These are phyloP conservation scores for Abscondita cerata DNA, from an alignment of 2,888 invertebrate genomes.

Conservation along the genomic window DNA sequence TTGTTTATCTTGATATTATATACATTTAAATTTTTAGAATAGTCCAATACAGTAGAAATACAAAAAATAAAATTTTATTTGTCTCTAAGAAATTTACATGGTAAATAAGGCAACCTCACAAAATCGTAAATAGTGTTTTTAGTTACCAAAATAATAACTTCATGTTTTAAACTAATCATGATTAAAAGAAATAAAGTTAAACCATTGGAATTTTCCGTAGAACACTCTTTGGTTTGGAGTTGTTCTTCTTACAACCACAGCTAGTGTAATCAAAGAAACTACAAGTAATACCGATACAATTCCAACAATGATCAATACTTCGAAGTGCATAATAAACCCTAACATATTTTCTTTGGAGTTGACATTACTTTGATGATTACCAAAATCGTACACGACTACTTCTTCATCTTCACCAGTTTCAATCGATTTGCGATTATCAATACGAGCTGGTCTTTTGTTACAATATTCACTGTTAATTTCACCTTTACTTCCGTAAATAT, in stretches of 20 bases:
- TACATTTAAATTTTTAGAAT: no score
- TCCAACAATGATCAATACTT: constrained; percentile 1
- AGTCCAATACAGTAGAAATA: no score
- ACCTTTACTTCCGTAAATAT: constrained; percentile 41
- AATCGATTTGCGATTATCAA: neutral
- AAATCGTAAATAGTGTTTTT: no score
- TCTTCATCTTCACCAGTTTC: neutral
- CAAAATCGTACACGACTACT: neutral
- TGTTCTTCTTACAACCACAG: constrained; percentile 5
- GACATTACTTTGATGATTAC: neutral
- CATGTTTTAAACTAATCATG: no score
- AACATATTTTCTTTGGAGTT: neutral
- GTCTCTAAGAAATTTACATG: no score
- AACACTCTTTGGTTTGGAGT: neutral
- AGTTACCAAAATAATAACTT: no score
- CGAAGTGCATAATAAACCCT: constrained; percentile 1
- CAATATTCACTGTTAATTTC: constrained; percentile 20
- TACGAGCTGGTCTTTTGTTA: neutral
- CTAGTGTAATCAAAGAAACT: constrained; percentile 9
- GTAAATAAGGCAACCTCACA: no score
- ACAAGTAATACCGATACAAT: constrained; percentile 9
- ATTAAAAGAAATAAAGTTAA: no score
- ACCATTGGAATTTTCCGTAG: neutral
- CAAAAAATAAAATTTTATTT: no score
- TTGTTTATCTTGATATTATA: no score